Percentiles rank a stretch among this genome's conserved stretches.
These are phyloP conservation scores for Ganaspis sp. DNA, from an alignment of 1,140 invertebrate genomes.

Conservation along the genomic window DNA sequence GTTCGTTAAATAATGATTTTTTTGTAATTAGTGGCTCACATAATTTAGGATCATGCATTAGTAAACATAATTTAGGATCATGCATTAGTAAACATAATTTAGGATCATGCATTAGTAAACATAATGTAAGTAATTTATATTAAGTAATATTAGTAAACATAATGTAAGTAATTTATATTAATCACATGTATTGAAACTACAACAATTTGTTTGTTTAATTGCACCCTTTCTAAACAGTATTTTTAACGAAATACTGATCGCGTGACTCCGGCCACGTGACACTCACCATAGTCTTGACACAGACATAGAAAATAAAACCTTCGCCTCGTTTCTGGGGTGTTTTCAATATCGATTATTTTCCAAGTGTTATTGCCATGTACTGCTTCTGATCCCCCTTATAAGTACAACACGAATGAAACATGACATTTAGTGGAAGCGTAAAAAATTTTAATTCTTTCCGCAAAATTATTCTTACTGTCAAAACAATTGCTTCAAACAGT, in stretches of 20 bases:
- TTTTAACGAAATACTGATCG: neutral
- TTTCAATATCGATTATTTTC: constrained; percentile 30
- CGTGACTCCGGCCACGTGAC: neutral
- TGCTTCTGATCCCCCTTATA: neutral
- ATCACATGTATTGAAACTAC: no score
- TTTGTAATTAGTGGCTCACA: no score
- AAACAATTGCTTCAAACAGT: no score
- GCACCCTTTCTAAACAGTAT: neutral
- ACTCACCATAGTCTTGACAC: constrained; percentile 11
- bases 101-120: no score
- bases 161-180: no score
- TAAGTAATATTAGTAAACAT: no score
- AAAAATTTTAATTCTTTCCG: neutral
- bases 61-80: no score
- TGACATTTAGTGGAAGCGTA: neutral
- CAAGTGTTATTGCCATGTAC: neutral
- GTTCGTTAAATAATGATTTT: no score
- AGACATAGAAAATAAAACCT: constrained; percentile 26
- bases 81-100: no score
- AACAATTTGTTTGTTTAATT: no score
- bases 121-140: no score
- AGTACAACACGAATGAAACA: neutral
- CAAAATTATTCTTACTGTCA: neutral
- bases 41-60: no score
- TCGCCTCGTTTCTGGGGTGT: constrained; percentile 2